Conservation (phyloP, 2,888 invertebrate species). For the Cephus rjabovi region DNA sequence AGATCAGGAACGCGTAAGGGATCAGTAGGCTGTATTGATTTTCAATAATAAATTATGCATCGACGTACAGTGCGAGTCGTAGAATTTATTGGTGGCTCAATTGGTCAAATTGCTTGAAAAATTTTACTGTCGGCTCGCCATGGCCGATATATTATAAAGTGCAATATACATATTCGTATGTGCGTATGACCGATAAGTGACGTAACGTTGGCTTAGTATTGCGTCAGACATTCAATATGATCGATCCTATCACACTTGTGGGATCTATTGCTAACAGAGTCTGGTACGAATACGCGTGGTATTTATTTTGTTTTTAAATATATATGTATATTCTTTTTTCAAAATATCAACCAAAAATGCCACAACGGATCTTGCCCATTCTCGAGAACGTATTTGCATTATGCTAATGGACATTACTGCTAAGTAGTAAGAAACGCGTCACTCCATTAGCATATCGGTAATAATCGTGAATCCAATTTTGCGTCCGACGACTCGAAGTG, state of each 20-base stretch:
- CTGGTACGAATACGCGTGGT: too few species aligned
- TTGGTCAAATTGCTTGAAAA: neutral
- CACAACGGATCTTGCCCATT: neutral
- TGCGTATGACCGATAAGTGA: neutral
- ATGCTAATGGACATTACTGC: slow-evolving; percentile 16
- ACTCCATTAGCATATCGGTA: slow-evolving; percentile 14
- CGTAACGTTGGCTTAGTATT: neutral
- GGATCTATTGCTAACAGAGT: neutral
- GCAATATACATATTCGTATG: neutral
- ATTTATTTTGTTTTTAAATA: neutral
- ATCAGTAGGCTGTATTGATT: neutral
- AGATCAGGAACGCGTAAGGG: neutral
- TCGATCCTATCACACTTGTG: neutral
- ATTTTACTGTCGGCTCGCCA: neutral
- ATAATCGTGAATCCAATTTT: neutral
- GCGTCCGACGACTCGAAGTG: neutral
- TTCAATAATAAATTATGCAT: neutral
- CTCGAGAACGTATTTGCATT: slow-evolving; percentile 14
- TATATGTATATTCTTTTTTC: neutral
- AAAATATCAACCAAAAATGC: neutral
- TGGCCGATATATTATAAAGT: neutral
- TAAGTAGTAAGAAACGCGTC: slow-evolving; percentile 19
- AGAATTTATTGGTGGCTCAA: neutral
- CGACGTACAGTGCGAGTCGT: neutral
- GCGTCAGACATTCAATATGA: neutral